Base-by-base conservation (phyloP, 2,797 vertebrate species). In the Taeniopygia guttata region DNA sequence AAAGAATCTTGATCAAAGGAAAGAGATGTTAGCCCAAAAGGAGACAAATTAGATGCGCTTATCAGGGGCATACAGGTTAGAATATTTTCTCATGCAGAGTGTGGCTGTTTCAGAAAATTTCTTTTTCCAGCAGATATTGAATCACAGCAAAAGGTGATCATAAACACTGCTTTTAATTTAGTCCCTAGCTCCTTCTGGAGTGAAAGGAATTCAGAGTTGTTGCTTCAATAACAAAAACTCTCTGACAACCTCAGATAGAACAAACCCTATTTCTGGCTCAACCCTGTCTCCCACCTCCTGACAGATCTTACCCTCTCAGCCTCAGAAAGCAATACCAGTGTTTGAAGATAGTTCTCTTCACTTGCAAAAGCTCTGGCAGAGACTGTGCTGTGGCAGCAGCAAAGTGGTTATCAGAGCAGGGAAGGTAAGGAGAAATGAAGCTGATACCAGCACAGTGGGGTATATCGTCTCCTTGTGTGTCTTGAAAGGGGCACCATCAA, bases 401-500 rank as follows among this genome's bases (percentile, higher is more conserved):
- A 84, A 88, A 80, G 26, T 38, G 48, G 5, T 45, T 85, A 91
- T 83, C 52, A 93, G 75, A 77, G n/a, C 14, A 54, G 19, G 13
- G 13, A 55, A 81, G 7, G 40, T 15, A 59, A 62, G 27, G 20
- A 62, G 91, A 95, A 91, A 91, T 48, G 38, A 83, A 87, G 36
- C n/a, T 79, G 63, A 87, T 90, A 78, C 36, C 59, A 58, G 16
- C 73, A 72, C 83, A 90, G 66, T 76, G 30, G 54, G 62, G 4
- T 73, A 48, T n/a, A 13, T 7, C 48, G 18, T 66, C 32, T 78
- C 62, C 36, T 42, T 25, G 36, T 45, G 29, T n/a, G 52, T 60
- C 55, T 85, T 73, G 92, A 90, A 83, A 89, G 78, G 72, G 63
- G 21, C n/a, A 84, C 59, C 29, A 70, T 76, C 72, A 87, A 80